Evolutionary conservation across 2,888 invertebrate genomes (phyloP).

Genomic region (Ypsolopha scabrella): DNA sequence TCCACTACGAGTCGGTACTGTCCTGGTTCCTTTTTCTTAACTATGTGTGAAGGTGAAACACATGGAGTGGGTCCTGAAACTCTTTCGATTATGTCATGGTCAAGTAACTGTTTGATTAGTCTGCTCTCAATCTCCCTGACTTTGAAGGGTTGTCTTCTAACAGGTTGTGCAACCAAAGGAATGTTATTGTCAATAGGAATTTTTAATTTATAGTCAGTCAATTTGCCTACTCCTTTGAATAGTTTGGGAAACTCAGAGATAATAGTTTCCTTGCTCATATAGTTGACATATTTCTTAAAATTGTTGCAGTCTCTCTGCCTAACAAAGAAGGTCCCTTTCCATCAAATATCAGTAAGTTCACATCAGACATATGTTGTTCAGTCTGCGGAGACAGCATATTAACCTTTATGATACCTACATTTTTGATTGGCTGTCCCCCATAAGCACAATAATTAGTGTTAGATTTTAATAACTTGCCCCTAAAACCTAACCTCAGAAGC

Average conservation of each 20-base stretch:
- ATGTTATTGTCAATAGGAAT: background rate
- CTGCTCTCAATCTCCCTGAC: background rate
- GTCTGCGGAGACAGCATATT: background rate
- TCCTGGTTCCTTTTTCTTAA: background rate
- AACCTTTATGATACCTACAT: background rate
- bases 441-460: background rate
- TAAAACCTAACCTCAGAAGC: background rate
- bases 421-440: background rate
- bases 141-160: background rate
- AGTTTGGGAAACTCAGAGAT: background rate
- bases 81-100: background rate
- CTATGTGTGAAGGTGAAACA: conserved; percentile 1
- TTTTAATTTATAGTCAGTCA: conserved; percentile 1
- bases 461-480: background rate
- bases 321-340: background rate
- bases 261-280: background rate
- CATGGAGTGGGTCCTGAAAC: conserved; percentile 3
- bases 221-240: conserved; percentile 1
- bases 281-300: background rate
- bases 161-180: background rate
- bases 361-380: background rate
- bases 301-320: background rate
- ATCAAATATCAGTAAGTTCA: background rate
- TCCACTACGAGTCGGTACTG: conserved; percentile 7
- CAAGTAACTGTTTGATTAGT: background rate